Percentiles rank a stretch among this genome's conserved stretches.
These are phyloP conservation scores for Erpetoichthys calabaricus DNA, from an alignment of 2,797 vertebrate species.

Conservation along the genomic window DNA sequence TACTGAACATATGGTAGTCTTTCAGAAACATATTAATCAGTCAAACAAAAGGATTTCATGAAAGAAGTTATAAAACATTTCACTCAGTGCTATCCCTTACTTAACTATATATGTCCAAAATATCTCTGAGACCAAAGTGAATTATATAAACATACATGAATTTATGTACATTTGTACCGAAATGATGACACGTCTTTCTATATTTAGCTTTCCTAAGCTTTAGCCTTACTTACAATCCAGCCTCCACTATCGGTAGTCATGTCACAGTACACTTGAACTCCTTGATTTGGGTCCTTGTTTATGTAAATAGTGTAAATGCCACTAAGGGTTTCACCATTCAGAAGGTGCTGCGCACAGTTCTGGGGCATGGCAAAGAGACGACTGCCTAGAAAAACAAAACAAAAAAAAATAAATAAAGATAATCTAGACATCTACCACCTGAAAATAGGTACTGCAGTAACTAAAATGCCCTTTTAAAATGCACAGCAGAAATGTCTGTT, in stretches of 20 bases:
- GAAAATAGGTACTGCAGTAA: background rate
- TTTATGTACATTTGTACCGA: no score
- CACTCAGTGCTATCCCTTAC: no score
- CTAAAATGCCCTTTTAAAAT: background rate
- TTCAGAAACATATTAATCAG: no score
- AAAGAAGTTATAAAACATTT: no score
- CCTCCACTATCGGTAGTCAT: constrained; percentile 87
- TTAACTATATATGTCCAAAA: no score
- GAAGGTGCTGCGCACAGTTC: constrained; percentile 88
- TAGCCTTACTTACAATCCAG: constrained; percentile 78
- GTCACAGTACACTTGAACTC: constrained; percentile 87
- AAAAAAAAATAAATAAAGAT: background rate
- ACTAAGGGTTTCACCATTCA: constrained; percentile 79
- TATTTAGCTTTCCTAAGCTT: background rate
- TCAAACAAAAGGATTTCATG: no score
- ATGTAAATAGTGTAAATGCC: constrained; percentile 87
- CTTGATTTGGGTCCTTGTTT: constrained; percentile 72
- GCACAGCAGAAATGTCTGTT: background rate
- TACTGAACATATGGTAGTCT: no score
- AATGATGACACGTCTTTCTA: no score
- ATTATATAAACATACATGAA: no score
- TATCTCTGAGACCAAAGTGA: no score
- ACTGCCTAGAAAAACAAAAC: constrained; percentile 50
- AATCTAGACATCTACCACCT: constrained; percentile 6
- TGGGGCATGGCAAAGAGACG: constrained; percentile 84